Evolutionary conservation across 2,113 vertebrate species (phyloP).

Genomic region (Nothobranchius kuhntae): DNA sequence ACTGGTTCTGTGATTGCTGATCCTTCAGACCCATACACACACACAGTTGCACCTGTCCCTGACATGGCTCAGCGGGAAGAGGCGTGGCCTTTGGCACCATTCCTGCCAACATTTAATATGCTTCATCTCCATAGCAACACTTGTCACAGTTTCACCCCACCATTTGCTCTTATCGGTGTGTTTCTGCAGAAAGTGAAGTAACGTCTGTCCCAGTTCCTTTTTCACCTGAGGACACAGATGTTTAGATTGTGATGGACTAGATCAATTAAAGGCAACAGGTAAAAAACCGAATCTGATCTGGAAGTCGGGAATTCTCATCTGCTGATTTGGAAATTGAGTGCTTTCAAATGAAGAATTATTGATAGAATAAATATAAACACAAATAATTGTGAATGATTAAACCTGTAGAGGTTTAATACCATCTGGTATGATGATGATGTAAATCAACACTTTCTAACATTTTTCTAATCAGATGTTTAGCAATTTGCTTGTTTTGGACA

Average conservation of each 20-base stretch:
- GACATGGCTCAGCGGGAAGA: slow-evolving; percentile 56
- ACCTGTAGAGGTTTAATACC: too few relatives aligned
- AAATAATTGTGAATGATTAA: too few relatives aligned
- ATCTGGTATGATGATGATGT: too few relatives aligned
- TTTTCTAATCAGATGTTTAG: too few relatives aligned
- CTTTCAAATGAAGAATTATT: too few relatives aligned
- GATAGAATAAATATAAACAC: too few relatives aligned
- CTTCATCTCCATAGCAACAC: slow-evolving; percentile 53
- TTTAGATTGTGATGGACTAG: neutral
- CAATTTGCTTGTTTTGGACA: too few relatives aligned
- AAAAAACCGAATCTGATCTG: neutral
- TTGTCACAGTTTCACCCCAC: slow-evolving; percentile 31
- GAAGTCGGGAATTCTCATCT: too few relatives aligned
- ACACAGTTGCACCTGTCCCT: slow-evolving; percentile 71
- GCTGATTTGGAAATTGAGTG: too few relatives aligned
- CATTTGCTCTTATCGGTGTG: slow-evolving; percentile 18
- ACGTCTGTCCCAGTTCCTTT: neutral
- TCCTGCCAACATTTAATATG: slow-evolving; percentile 50
- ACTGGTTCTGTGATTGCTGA: slow-evolving; percentile 16
- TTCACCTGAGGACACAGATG: neutral
- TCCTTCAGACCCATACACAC: slow-evolving; percentile 31
- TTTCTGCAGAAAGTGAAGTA: slow-evolving; percentile 23
- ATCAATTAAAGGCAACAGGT: neutral
- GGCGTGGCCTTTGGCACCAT: slow-evolving; percentile 56
- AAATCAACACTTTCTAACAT: too few relatives aligned